Conservation (phyloP, 2,888 invertebrate genomes). For the Blastobasis lacticolella region DNA sequence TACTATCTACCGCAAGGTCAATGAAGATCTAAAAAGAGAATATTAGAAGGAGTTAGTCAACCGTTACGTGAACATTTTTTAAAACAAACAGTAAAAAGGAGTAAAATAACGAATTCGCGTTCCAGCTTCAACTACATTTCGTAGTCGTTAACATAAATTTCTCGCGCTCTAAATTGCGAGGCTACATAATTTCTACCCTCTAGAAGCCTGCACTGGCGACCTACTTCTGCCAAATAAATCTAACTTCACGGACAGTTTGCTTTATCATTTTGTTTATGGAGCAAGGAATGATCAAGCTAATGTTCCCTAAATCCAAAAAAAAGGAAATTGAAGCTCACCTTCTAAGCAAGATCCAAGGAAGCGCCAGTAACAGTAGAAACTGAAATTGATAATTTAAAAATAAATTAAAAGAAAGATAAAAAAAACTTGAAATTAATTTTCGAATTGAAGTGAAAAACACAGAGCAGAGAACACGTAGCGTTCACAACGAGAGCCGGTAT, state of each 20-base stretch:
- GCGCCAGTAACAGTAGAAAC: constrained; percentile 12
- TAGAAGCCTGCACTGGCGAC: constrained; percentile 40
- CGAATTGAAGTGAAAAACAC: constrained; percentile 10
- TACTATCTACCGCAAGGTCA: background rate
- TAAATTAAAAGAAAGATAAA: constrained; percentile 10
- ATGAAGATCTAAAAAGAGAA: background rate
- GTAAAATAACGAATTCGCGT: constrained; percentile 21
- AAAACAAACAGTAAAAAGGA: too few species aligned
- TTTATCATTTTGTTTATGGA: constrained; percentile 27
- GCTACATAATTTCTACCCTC: constrained; percentile 31
- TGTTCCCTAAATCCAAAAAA: background rate
- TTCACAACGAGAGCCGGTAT: constrained; percentile 49
- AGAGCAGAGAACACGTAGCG: constrained; percentile 34
- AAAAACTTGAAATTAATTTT: constrained; percentile 8
- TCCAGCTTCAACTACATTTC: constrained; percentile 26
- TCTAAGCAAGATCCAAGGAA: constrained; percentile 1
- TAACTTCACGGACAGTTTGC: constrained; percentile 30
- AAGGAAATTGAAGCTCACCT: constrained; percentile 12
- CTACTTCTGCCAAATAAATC: constrained; percentile 45
- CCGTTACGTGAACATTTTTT: too few species aligned
- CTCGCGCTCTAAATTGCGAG: constrained; percentile 34
- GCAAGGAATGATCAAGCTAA: constrained; percentile 2
- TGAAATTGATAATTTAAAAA: constrained; percentile 17
- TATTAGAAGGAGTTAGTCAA: constrained; percentile 14
- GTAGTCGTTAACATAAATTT: constrained; percentile 44